Conservation (phyloP, 2,113 vertebrate genomes). For the Nesoenas mayeri region DNA sequence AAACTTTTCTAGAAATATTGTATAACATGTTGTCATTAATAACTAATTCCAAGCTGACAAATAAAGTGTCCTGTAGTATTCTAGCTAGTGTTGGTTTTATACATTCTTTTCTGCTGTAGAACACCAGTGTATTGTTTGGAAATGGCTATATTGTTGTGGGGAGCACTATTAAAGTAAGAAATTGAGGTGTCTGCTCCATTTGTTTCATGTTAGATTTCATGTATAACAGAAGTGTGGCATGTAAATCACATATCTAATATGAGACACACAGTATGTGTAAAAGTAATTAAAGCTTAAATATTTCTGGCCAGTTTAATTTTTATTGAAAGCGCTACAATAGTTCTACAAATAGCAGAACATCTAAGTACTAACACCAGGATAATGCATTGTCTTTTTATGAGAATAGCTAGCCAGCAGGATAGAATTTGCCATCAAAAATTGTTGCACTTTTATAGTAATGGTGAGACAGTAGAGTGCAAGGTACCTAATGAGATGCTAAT, state of each 20-base stretch:
- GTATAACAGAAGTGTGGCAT: background rate
- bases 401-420: background rate
- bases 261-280: background rate
- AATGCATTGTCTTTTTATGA: background rate
- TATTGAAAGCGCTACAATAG: background rate
- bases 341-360: background rate
- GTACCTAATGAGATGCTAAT: background rate
- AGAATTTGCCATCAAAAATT: background rate
- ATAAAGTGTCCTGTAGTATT: constrained; percentile 22
- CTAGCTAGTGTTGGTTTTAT: background rate
- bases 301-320: background rate
- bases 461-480: background rate
- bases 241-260: background rate
- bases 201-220: background rate
- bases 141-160: background rate
- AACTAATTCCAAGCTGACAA: background rate
- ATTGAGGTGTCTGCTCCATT: background rate
- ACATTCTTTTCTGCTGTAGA: background rate
- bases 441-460: background rate
- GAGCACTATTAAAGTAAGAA: background rate
- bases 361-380: background rate
- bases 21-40: background rate
- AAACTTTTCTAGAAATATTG: constrained; percentile 23
- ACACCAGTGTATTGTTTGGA: background rate
- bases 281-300: background rate